Evolutionary conservation across 2,797 vertebrate species (phyloP), one percentile per base, ranked within the genome.

Genomic region (Hyperoplus immaculatus): DNA sequence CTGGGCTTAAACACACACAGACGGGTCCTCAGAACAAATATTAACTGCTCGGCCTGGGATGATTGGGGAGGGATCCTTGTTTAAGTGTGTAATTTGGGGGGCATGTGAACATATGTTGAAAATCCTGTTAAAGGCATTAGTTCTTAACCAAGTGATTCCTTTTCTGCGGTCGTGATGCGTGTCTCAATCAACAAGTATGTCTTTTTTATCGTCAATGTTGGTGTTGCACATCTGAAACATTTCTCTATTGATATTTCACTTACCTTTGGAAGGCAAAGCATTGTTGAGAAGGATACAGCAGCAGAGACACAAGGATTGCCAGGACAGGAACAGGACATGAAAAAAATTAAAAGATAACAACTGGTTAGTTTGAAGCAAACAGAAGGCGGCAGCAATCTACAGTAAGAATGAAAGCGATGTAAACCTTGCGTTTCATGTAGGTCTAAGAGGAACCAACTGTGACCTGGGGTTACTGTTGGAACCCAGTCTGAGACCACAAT

Each of bases 1-100:
- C 91, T 93, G 93, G 89, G 72, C 84, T 94, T 93, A 92, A 95
- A 92, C 90, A 94, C 93, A 94, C 90, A 95, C 86, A 89, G 83
- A 84, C 87, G 64, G 76, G 83, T 83, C 85, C 83, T 88, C 80
- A 86, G 84, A 92, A 92, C 91, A 94, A 95, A 95, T 92, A 95
- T 92, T 85, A 93, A 93, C 91, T 86, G 75, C 88, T 90, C 90
- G 87, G 85, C 82, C 82, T 75, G 36, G 57, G 69, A 89, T 77
- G 85, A 89, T 77, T 77, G 85, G 66, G 83, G 81, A 58, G 63
- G 29, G 59, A 83, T 89, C 75, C 83, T 84, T 86, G 84, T 88
- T 91, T 81, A 86, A 90, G 86, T 81, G 85, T 87, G 84, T 88
- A 85, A 92, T 90, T 92, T 81, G 38, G 77, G 83, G 85, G 58